A percentile compares a stretch with the other conserved stretches of the same genome.
phyloP scores from a whole-genome alignment of 35 echinoderm and acorn worm species.

The Stichopus chloronotus region DNA sequence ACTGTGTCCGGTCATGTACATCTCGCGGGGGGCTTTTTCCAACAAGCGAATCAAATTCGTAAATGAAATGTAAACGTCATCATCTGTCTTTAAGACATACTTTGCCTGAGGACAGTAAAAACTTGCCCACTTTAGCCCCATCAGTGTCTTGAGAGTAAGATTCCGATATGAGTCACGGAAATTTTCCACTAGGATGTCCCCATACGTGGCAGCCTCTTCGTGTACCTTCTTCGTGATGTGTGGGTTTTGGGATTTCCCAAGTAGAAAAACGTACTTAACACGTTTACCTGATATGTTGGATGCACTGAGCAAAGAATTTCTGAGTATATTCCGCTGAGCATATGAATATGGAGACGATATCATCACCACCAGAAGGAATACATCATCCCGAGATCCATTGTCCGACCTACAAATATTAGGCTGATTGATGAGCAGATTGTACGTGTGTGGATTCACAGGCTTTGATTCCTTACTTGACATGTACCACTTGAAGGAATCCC shows the following conservation, averaged over 20 bases:
- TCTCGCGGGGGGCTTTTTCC: neutral
- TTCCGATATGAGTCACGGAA: constrained; percentile 59
- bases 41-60: neutral
- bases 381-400: neutral
- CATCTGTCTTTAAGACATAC: constrained; percentile 60
- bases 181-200: constrained; percentile 52
- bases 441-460: constrained; percentile 57
- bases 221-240: neutral
- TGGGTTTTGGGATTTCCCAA: neutral
- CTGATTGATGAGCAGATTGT: constrained; percentile 60
- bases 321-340: constrained; percentile 23
- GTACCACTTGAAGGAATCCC: too few species aligned
- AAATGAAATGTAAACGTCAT: constrained; percentile 58
- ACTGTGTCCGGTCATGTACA: neutral
- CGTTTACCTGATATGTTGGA: neutral
- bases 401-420: constrained; percentile 32
- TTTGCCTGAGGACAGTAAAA: constrained; percentile 44
- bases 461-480: constrained; percentile 5
- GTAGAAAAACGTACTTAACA: neutral
- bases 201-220: constrained; percentile 12
- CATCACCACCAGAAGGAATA: constrained; percentile 76
- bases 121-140: constrained; percentile 63
- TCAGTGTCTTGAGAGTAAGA: constrained; percentile 57
- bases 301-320: constrained; percentile 59
- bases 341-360: constrained; percentile 3